Base-by-base conservation (phyloP, 2,113 vertebrate species). In the Cervus canadensis region DNA sequence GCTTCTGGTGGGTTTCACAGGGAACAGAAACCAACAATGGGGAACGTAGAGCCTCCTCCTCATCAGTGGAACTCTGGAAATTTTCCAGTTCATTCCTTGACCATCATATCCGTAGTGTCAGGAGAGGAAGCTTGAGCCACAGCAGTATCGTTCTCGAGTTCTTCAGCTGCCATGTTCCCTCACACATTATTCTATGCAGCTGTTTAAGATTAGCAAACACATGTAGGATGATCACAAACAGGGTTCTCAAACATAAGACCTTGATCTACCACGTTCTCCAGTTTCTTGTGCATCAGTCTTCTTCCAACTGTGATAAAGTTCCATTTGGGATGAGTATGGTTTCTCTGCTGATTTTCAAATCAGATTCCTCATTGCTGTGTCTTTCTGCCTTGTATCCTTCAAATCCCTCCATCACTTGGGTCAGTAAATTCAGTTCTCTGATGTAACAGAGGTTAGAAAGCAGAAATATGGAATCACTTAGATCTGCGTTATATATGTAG, bases 201-300 rank as follows among this genome's bases (percentile, higher is more conserved):
- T 99, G 99, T 97, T 99, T 99, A 97, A 99, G 97, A 99, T 99
- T 99, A 89, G 98, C 99, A 98, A 99, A 99, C 60, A 99, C 98
- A 1, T 99, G 99, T 19, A 98, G 98, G 95, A 99, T 99, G 97
- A 99, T 98, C 86, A 98, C 98, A 99, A 98, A 96, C 99, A 99
- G 98, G 98, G 99, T 99, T 97, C 98, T 99, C 96, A 98, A 98
- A 98, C 96, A 98, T 98, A 98, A 99, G 98, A 87, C 99, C 86
- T 97, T 99, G 98, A 97, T 98, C 99, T 89, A 99, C 99, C 94
- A 98, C 99, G 0, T 99, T 99, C 95, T 99, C 98, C 36, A 99
- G 98, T 92, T 99, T 99, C 98, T 99, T 89, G 99, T 78, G 97
- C 95, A 13, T 99, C 98, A 0, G 99, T 97, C 97, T 99, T 99